phyloP scores from a whole-genome alignment of 2,113 vertebrate species.

The Polypterus bichir region DNA sequence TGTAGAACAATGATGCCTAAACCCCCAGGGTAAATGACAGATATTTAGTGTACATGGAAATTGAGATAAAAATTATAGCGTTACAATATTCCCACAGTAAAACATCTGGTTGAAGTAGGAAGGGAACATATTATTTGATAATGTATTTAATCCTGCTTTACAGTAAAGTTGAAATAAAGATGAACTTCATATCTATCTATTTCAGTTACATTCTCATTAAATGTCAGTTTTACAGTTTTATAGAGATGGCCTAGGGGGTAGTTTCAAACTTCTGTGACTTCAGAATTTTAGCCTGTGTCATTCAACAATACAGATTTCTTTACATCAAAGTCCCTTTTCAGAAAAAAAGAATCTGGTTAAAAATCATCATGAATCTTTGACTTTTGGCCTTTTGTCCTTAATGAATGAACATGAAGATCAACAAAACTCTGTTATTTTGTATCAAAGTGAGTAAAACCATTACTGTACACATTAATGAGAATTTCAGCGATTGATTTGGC shows the following conservation, averaged over 20 bases:
- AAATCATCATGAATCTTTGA: constrained; percentile 35
- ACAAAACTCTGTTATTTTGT: constrained; percentile 22
- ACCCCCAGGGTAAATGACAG: too few relatives aligned
- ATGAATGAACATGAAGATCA: constrained; percentile 21
- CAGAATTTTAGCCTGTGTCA: constrained; percentile 30
- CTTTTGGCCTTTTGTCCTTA: constrained; percentile 28
- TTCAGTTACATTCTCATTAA: constrained; percentile 41
- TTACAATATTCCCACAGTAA: too few relatives aligned
- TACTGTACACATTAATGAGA: constrained; percentile 34
- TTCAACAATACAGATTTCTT: constrained; percentile 48
- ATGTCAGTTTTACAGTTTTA: constrained; percentile 57
- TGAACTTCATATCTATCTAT: constrained; percentile 26
- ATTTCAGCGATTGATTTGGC: constrained; percentile 35
- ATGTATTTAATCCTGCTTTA: too few relatives aligned
- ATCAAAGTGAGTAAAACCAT: constrained; percentile 38
- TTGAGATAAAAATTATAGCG: too few relatives aligned
- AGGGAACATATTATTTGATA: too few relatives aligned
- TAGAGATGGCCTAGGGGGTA: constrained; percentile 30
- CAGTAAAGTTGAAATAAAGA: constrained; percentile 17
- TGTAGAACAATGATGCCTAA: too few relatives aligned
- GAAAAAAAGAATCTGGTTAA: constrained; percentile 38
- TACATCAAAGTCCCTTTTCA: constrained; percentile 36
- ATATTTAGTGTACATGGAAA: too few relatives aligned
- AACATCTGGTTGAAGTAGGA: too few relatives aligned
- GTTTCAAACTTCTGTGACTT: constrained; percentile 27